Base-by-base conservation (phyloP, 2,888 invertebrate species). In the Agrenia bidenticulata region DNA sequence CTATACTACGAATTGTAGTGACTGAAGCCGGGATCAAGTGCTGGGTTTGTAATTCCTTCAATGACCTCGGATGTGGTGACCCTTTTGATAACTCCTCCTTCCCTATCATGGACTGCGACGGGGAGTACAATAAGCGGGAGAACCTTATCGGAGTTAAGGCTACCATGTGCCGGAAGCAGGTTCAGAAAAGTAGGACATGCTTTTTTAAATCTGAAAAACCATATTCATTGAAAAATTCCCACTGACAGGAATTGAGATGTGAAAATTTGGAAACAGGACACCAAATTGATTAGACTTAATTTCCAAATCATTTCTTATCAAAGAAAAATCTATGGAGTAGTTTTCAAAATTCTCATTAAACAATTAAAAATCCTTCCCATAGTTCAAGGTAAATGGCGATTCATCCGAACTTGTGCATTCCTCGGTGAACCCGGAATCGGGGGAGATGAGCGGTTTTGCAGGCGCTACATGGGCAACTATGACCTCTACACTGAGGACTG, bases 401-500 rank as follows among this genome's bases (percentile, higher is more conserved):
- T 91, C 80, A 89, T 90, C 78, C 84, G 94, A 69, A 88, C 88
- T 78, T 95, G 94, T 81, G 94, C 94, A 0, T 93, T 88, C 78
- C 84, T 94, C 77, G 94, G 94, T 0, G 92, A 93, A 75, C 92
- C 92, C 0, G 94, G 94, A 0, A 90, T 94, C 57, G 87, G 85
- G 77, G 92, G 92, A 0, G 94, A 94, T 77, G 94, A 94, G 80
- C 84, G 94, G 61, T 94, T 90, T 80, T 94, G 94, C 76, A 82
- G 93, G 13, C 90, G 94, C 89, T 84, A 93, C 77, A 91, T 92
- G 0, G 94, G 94, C 21, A 92, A 92, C 1, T 93, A 92, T 80
- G 93, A 95, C 79, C 92, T 95, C 74, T 94, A 94, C 79, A 88
- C 92, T 83, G 94, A 95, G 80, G 93, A 90, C 77, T 95, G 94